Percentiles rank a stretch among this genome's conserved stretches.
phyloP scores from a whole-genome alignment of 2,797 vertebrate species.

The Pangasius larnaudii region DNA sequence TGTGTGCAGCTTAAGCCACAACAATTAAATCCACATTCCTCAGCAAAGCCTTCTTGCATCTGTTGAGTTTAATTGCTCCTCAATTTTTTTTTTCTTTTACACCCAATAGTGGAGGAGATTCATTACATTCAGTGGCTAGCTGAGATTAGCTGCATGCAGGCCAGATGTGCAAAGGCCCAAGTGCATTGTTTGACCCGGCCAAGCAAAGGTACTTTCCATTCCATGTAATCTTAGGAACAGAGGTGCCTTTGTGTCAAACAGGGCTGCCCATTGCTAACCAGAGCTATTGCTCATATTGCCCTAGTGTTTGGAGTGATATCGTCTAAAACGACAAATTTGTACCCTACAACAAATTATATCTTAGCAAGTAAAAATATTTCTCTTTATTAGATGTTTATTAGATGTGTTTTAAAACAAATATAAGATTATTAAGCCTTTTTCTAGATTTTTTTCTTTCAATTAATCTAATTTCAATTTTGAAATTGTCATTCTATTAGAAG shows the following conservation, averaged over 20 bases:
- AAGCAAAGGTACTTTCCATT: constrained; percentile 42
- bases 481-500: background rate
- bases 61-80: constrained; percentile 60
- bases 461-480: background rate
- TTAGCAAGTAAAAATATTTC: background rate
- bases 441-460: background rate
- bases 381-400: background rate
- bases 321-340: background rate
- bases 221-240: constrained; percentile 39
- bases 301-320: background rate
- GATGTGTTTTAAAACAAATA: background rate
- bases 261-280: constrained; percentile 13
- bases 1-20: constrained; percentile 46
- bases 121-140: constrained; percentile 52
- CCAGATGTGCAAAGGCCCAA: constrained; percentile 51
- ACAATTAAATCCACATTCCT: constrained; percentile 56
- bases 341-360: background rate
- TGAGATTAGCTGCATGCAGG: constrained; percentile 34
- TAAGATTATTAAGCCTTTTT: background rate
- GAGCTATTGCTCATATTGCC: constrained; percentile 4
- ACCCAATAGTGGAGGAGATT: constrained; percentile 47
- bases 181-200: constrained; percentile 43
- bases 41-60: constrained; percentile 56
- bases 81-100: constrained; percentile 40
- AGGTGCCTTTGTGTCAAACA: constrained; percentile 38